Conservation (phyloP, 2,113 vertebrate genomes). For the Antechinus stuartii region DNA sequence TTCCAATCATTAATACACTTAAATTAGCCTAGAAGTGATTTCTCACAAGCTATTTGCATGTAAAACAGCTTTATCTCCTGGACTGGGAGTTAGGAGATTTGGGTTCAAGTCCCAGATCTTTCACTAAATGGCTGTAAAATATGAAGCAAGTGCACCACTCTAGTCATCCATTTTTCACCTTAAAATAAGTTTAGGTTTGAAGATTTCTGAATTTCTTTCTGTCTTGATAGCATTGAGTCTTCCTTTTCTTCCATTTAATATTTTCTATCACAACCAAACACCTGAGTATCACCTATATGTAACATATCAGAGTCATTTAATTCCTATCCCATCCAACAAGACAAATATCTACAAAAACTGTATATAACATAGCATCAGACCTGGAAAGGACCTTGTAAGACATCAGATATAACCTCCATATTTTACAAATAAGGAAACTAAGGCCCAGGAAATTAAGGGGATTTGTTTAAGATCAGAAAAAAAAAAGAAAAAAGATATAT, state of each 20-base stretch:
- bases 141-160: not conserved
- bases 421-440: not conserved
- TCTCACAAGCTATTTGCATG: not conserved
- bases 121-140: not conserved
- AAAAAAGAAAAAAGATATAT: no score
- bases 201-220: not conserved
- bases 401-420: not conserved
- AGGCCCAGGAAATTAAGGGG: no score
- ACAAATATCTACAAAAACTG: conserved; percentile 23
- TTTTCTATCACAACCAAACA: not conserved
- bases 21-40: not conserved
- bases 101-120: not conserved
- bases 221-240: not conserved
- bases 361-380: conserved; percentile 15
- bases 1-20: not conserved
- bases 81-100: not conserved
- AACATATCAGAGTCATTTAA: not conserved
- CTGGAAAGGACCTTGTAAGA: not conserved
- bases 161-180: not conserved
- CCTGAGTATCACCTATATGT: not conserved
- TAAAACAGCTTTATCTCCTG: not conserved
- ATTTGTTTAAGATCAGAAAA: no score
- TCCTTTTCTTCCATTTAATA: not conserved
- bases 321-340: not conserved
- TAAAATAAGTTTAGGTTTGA: not conserved